Percentiles rank a stretch among this genome's conserved stretches.
Evolutionary conservation across 1,140 invertebrate genomes (phyloP).

Genomic region (Bombus sibiricus): DNA sequence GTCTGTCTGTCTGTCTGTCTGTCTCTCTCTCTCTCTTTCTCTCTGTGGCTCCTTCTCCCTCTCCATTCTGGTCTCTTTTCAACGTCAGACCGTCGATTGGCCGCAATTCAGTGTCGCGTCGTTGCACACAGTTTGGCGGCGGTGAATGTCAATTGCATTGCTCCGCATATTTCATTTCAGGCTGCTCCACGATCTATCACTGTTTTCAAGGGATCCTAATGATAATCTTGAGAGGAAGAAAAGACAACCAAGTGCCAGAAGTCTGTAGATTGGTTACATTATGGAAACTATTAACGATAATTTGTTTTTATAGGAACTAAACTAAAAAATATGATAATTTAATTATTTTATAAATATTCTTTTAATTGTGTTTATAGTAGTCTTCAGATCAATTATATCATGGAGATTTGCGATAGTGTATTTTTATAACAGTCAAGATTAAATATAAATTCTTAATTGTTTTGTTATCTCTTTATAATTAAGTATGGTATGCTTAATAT

Average conservation of each 20-base stretch:
- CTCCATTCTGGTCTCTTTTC: slow-evolving; percentile 23
- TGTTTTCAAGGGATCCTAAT: slow-evolving; percentile 32
- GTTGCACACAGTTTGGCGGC: slow-evolving; percentile 64
- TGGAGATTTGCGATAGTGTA: background rate
- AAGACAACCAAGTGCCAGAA: background rate
- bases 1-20: background rate
- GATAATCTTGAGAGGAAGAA: background rate
- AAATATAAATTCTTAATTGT: background rate
- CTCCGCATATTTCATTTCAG: slow-evolving; percentile 66
- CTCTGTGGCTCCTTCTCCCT: background rate
- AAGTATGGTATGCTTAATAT: no score
- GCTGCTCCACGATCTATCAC: background rate
- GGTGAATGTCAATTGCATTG: slow-evolving; percentile 67
- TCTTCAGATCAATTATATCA: background rate
- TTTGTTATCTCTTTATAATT: background rate
- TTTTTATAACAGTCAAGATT: background rate
- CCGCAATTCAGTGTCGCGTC: slow-evolving; percentile 72
- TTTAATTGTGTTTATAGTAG: no score
- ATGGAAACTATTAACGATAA: background rate
- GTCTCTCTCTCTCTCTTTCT: background rate
- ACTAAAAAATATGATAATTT: background rate
- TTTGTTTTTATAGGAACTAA: background rate
- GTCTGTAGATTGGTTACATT: background rate
- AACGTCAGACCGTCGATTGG: slow-evolving; percentile 61
- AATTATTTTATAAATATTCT: background rate